Base-by-base conservation (phyloP, 2,888 invertebrate genomes). In the Macaria notata region DNA sequence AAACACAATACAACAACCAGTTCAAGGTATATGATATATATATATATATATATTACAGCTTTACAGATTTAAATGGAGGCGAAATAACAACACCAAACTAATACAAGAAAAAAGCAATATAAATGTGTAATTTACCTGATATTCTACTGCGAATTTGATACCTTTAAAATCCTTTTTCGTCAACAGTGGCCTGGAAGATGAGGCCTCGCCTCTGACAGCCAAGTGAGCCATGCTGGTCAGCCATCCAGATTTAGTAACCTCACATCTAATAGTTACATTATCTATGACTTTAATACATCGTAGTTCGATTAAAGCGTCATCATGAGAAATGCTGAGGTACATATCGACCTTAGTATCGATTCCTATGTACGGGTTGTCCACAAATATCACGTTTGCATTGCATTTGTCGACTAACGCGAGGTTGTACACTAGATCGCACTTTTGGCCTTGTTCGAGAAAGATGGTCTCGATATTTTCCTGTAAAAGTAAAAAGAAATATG, bases 131-230 rank as follows among this genome's bases (percentile, higher is more conserved):
- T 7, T 8, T 66, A 83, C 84, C 71, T 81, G 69, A 64, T 78
- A 67, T 47, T 80, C 72, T 46, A 78, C 39, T 4, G 78, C 77
- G 61, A 83, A 79, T 54, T 66, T 64, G 4, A 79, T 59, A 3
- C 75, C 65, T 5, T 72, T 47, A 29, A 71, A 67, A 64, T 84
- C 84, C 39, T 71, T 73, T 19, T 72, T 66, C 0, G 72, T 63
- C 5, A 83, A 9, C 3, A 49, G 53, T 0, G 81, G 76, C 36
- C 65, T 70, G 3, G 59, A 50, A 33, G 63, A 50, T 38, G 62
- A 68, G 9, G 38, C 56, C 0, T 56, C 49, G 7, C 78, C 75
- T 61, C 72, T 71, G 44, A 76, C 59, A 39, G 66, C 69, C 0
- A 82, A 75, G 7, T 45, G 45, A 4, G 61, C 45, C 65, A 78